phyloP scores from a whole-genome alignment of 2,113 vertebrate species.

The Tragelaphus scriptus region DNA sequence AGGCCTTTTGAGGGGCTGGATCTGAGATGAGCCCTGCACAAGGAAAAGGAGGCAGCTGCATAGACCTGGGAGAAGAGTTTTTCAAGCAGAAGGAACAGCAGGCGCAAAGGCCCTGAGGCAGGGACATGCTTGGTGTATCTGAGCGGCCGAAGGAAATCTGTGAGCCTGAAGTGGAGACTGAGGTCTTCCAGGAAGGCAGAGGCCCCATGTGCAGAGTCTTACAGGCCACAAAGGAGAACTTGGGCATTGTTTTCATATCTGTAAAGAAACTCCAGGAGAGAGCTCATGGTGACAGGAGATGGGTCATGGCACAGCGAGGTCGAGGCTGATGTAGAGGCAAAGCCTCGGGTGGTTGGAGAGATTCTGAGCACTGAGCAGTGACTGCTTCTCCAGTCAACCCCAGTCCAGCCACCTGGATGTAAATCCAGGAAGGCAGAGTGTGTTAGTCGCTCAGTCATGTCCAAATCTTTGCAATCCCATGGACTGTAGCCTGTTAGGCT shows the following conservation, averaged over 20 bases:
- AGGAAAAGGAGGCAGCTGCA: not conserved
- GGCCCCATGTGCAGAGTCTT: rapidly evolving
- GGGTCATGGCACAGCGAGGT: not conserved
- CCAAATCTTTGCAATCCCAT: not conserved
- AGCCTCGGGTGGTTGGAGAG: not conserved
- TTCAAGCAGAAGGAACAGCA: not conserved
- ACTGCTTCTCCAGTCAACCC: not conserved
- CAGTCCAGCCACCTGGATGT: not conserved
- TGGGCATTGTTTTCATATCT: not conserved
- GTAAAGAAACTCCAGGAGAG: not conserved
- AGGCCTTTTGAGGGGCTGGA: not conserved
- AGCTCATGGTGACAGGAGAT: not conserved
- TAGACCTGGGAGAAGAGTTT: not conserved
- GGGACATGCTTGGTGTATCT: not conserved
- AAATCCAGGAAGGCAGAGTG: not conserved
- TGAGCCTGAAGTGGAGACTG: not conserved
- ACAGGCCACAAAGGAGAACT: not conserved
- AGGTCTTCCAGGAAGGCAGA: not conserved
- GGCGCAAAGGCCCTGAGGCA: not conserved
- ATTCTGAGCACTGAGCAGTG: rapidly evolving
- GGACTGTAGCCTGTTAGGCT: not conserved
- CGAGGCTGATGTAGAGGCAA: rapidly evolving
- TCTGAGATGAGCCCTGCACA: not conserved
- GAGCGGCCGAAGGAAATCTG: too few relatives aligned
- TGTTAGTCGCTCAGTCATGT: not conserved